These are phyloP conservation scores for Meghimatium bilineatum DNA, from an alignment of 2,888 invertebrate genomes.

Conservation along the genomic window DNA sequence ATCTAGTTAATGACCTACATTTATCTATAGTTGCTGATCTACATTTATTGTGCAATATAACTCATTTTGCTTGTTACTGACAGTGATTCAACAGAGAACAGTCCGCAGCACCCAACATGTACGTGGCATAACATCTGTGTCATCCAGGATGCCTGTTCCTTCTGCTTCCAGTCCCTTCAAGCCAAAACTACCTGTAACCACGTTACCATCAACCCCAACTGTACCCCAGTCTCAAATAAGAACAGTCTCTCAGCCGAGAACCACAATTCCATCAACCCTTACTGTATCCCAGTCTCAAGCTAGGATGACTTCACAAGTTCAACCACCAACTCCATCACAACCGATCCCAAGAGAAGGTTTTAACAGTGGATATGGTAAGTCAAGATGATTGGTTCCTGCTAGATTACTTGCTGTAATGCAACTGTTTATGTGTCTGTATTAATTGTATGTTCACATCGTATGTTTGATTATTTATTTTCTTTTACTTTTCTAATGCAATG, in stretches of 20 bases:
- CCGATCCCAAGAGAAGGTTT: background rate
- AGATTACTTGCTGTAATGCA: background rate
- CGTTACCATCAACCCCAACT: background rate
- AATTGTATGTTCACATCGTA: too few relatives aligned
- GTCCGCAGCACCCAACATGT: conserved; percentile 25
- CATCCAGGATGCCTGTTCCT: conserved; percentile 8
- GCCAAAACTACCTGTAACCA: conserved; percentile 2
- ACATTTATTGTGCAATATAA: too few relatives aligned
- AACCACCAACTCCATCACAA: conserved; percentile 12
- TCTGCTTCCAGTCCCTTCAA: background rate
- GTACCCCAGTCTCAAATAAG: background rate
- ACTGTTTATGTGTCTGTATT: background rate
- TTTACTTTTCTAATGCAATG: too few relatives aligned
- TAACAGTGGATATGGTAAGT: conserved; percentile 6
- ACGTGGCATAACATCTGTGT: background rate
- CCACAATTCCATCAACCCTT: conserved; percentile 8
- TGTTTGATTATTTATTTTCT: too few relatives aligned
- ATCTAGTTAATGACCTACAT: too few relatives aligned
- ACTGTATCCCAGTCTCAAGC: background rate
- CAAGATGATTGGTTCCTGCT: background rate
- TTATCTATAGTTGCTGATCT: too few relatives aligned
- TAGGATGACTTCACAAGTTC: background rate
- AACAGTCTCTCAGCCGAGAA: background rate
- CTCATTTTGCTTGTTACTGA: too few relatives aligned
- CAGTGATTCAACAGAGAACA: conserved; percentile 40